Base-by-base conservation (phyloP, 2,888 invertebrate genomes). In the Acrobasis suavella region DNA sequence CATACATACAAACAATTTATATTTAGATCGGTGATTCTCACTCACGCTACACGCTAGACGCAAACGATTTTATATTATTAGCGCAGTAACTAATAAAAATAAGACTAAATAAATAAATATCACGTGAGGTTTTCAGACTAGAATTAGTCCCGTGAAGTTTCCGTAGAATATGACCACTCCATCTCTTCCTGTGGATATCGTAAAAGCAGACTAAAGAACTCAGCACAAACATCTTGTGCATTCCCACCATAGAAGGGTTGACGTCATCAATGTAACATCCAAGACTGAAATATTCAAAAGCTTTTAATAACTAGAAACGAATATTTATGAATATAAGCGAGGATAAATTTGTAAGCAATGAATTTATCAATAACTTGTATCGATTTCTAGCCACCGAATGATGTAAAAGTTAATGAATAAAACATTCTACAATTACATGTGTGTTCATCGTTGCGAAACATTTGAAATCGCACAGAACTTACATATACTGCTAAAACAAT, bases 1-100 rank as follows among this genome's bases (percentile, higher is more conserved):
- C 91, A 91, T 81, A 91, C 88, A 89, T 89, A 89, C 87, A 85
- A 81, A 87, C 81, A 81, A 73, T 80, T 89, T 91, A 91, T 86
- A 85, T 83, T 87, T 91, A 91, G 89, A 83, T 72, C 72, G 77
- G 86, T 85, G 85, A 86, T 85, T 83, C 83, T 85, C 83, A 82
- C 77, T 75, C 59, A 22, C 65, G 74, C 81, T 82, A 80, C 83
- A 81, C 83, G 82, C 86, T 88, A 87, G 88, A 88, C 87, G 82
- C 80, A 80, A 83, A 78, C 85, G 80, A 81, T 83, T 85, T 81
- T 76, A 74, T 87, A 87, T 85, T 85, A 80, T 85, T 84, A 85
- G 80, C 71, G 65, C 69, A 67, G 71, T n/a, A 51, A 52, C 42
- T 7, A 50, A 63, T 63, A 55, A 58, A 66, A 67, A 67, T 66